These are phyloP conservation scores for Dendrolimus punctatus DNA, from an alignment of 1,140 invertebrate species.

Conservation along the genomic window DNA sequence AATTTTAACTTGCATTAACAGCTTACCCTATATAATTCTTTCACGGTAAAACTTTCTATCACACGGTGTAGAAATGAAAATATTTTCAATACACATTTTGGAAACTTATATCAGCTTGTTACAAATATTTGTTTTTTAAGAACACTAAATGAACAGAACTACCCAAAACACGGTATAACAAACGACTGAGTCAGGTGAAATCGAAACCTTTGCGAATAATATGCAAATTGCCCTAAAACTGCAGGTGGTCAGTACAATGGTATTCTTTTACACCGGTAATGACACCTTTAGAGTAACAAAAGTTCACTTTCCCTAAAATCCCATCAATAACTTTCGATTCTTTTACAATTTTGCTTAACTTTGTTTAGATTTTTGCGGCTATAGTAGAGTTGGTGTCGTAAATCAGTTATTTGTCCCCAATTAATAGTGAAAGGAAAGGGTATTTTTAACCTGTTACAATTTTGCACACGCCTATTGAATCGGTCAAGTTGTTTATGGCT, in stretches of 20 bases:
- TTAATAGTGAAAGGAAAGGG: constrained; percentile 29
- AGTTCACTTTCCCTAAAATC: constrained; percentile 57
- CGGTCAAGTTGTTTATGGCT: background rate
- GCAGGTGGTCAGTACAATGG: constrained; percentile 54
- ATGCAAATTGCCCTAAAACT: constrained; percentile 53
- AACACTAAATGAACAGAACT: constrained; percentile 5
- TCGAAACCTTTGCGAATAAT: constrained; percentile 57
- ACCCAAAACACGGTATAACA: constrained; percentile 10
- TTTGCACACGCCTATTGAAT: constrained; percentile 24
- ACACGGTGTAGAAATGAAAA: no score
- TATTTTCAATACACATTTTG: no score
- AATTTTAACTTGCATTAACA: no score
- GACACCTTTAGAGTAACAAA: constrained; percentile 14
- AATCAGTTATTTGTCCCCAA: constrained; percentile 52
- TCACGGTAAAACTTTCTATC: no score
- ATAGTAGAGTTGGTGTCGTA: constrained; percentile 42
- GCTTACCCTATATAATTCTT: no score
- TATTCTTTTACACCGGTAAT: constrained; percentile 23
- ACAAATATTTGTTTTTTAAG: background rate
- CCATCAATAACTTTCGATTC: constrained; percentile 38
- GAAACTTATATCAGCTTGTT: background rate
- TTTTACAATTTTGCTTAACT: constrained; percentile 11
- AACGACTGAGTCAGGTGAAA: constrained; percentile 39
- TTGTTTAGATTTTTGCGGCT: constrained; percentile 41
- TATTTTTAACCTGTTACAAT: constrained; percentile 46